Evolutionary conservation across 2,888 invertebrate species (phyloP), one percentile per base, ranked within the genome.

Genomic region (Drosophila algonquin): DNA sequence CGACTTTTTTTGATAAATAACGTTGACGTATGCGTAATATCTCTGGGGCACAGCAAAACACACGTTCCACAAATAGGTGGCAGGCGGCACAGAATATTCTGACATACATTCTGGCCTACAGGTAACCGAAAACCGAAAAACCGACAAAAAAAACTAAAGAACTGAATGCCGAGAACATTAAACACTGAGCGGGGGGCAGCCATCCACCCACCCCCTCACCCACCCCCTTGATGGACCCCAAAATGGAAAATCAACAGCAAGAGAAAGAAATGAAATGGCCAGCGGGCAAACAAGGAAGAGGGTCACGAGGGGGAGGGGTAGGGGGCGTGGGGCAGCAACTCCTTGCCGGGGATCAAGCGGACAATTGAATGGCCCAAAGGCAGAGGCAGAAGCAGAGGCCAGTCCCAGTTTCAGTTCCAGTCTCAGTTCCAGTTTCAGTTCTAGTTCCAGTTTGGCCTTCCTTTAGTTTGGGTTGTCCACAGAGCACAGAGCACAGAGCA

Each of bases 341-440:
- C 45, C 30, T 52, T 51, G 46, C 46, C 60, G 30, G 67, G 65
- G 79, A 79, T 77, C 77, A 79, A 59, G 67, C 73, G 60, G 58
- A 77, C 77, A 77, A 77, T 79, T 76, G 76, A 76, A 72, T 76
- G 76, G 72, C 72, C 76, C 62, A 48, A 61, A 72, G 65, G 67
- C 60, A 56, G 45, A 7, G 7, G 27, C 21, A 21, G 21, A 21
- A 2, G 21, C 21, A 21, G 21, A 21, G 21, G n/a, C 7, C 40
- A n/a, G 40, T 14, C 14, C 10, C 8, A 27, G 27, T 27, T 27
- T 8, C 8, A 27, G 27, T 27, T 27, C 8, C 7, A 30, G 30
- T 30, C n/a, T 6, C n/a, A n/a, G 40, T 14, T 40, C 10, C 8
- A 27, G 40, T 14, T 40, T 3, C 8, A 27, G 27, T 27, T 27